These are phyloP conservation scores for Mionectes macconnelli DNA, from an alignment of 2,113 vertebrate genomes.

Conservation along the genomic window DNA sequence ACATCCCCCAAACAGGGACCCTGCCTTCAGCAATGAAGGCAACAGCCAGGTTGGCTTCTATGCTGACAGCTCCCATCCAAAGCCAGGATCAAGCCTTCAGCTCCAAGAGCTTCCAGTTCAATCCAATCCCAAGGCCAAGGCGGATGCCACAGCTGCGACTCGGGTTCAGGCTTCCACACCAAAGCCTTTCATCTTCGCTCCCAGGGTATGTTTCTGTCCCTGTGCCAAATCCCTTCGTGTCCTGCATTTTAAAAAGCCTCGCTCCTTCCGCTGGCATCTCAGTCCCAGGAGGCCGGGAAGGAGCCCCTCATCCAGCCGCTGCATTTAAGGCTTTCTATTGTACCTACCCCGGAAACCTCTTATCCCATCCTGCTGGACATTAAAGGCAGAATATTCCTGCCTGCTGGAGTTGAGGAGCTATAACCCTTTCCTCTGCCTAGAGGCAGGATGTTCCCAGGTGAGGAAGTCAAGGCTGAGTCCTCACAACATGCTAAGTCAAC, in stretches of 20 bases:
- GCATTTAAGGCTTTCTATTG: neutral
- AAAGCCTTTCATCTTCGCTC: neutral
- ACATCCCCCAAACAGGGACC: neutral
- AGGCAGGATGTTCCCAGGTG: neutral
- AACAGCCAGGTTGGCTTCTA: neutral
- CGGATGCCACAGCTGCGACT: neutral
- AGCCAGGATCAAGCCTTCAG: neutral
- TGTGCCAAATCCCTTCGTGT: neutral
- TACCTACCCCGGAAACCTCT: neutral
- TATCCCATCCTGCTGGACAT: neutral
- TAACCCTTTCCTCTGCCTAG: neutral
- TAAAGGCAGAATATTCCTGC: neutral
- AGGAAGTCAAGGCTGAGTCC: neutral
- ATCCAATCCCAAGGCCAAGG: neutral
- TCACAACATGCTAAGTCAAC: neutral
- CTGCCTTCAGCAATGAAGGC: neutral
- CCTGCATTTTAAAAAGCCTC: neutral
- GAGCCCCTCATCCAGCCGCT: fast-evolving
- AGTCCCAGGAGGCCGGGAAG: neutral
- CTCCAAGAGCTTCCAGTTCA: neutral
- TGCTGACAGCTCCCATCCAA: neutral
- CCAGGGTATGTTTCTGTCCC: neutral
- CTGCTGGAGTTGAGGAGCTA: fast-evolving
- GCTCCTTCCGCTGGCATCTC: neutral
- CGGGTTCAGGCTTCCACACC: neutral